phyloP scores from a whole-genome alignment of 2,888 invertebrate species.

The Campaea margaritaria region DNA sequence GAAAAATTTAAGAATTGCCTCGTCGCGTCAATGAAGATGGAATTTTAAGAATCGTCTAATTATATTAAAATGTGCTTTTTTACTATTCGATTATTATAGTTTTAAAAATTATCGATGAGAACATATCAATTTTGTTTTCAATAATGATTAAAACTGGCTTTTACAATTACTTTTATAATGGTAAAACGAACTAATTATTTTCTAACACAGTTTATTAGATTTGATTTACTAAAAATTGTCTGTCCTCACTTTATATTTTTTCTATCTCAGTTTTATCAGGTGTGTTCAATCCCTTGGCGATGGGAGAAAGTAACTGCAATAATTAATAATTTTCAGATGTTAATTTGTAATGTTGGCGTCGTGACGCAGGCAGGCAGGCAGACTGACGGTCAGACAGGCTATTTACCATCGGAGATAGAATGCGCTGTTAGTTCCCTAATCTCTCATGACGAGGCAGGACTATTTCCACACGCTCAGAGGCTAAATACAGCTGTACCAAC shows the following conservation, averaged over 20 bases:
- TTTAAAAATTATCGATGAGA: no score
- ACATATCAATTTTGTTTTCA: no score
- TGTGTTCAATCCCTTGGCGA: constrained; percentile 17
- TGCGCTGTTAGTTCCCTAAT: constrained; percentile 51
- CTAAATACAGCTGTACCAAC: background rate
- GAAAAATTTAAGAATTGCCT: background rate
- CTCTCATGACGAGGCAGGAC: constrained; percentile 26
- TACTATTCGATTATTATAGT: no score
- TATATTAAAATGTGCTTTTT: background rate
- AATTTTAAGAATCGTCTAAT: constrained; percentile 6
- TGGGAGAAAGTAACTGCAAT: constrained; percentile 57
- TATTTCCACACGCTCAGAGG: constrained; percentile 13
- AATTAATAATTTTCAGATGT: constrained; percentile 71
- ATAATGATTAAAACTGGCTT: background rate
- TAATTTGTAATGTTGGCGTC: constrained; percentile 63
- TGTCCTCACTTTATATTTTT: background rate
- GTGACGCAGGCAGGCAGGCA: constrained; percentile 67
- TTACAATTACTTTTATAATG: background rate
- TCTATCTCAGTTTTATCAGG: background rate
- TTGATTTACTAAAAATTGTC: background rate
- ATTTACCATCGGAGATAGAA: constrained; percentile 48
- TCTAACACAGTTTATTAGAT: background rate
- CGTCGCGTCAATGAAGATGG: constrained; percentile 14
- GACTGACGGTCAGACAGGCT: constrained; percentile 36
- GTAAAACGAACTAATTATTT: no score